A percentile compares a stretch with the other conserved stretches of the same genome.
Conservation (phyloP, 2,797 vertebrate species). For the Zenarchopterus dispar region DNA sequence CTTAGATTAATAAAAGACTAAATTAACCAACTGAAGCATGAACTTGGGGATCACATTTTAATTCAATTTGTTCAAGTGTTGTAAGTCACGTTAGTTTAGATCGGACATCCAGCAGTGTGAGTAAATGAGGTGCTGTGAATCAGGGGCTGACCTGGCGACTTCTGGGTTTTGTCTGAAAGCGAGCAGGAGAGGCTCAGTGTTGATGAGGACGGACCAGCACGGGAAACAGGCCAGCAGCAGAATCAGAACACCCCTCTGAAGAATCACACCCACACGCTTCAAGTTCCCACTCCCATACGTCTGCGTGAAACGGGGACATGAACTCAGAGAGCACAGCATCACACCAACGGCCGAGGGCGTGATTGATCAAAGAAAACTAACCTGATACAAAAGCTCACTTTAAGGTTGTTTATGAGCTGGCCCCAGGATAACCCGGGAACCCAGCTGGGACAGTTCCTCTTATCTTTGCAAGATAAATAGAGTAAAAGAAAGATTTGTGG, state of each 20-base stretch:
- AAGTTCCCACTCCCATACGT: conserved; percentile 90
- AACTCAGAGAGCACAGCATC: conserved; percentile 13
- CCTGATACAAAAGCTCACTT: conserved; percentile 41
- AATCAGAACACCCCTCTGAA: conserved; percentile 88
- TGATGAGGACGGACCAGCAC: conserved; percentile 93
- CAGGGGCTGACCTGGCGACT: conserved; percentile 85
- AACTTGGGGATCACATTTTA: no score
- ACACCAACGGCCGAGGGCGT: background rate
- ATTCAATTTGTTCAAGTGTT: no score
- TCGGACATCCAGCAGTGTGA: background rate
- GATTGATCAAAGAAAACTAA: conserved; percentile 44
- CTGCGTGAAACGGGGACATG: conserved; percentile 68
- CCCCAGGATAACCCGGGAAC: conserved; percentile 41
- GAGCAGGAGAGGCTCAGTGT: conserved; percentile 87
- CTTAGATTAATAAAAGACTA: no score
- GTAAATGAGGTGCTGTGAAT: background rate
- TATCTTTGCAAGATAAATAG: conserved; percentile 33
- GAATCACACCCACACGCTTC: conserved; percentile 90
- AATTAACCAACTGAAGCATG: no score
- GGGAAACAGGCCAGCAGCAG: conserved; percentile 91
- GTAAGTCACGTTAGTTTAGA: background rate
- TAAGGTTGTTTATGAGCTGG: conserved; percentile 24
- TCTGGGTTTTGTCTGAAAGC: conserved; percentile 83
- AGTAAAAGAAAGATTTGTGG: conserved; percentile 6
- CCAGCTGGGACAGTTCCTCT: conserved; percentile 20